These are phyloP conservation scores for Malacosoma neustria DNA, from an alignment of 2,888 invertebrate species.

Conservation along the genomic window DNA sequence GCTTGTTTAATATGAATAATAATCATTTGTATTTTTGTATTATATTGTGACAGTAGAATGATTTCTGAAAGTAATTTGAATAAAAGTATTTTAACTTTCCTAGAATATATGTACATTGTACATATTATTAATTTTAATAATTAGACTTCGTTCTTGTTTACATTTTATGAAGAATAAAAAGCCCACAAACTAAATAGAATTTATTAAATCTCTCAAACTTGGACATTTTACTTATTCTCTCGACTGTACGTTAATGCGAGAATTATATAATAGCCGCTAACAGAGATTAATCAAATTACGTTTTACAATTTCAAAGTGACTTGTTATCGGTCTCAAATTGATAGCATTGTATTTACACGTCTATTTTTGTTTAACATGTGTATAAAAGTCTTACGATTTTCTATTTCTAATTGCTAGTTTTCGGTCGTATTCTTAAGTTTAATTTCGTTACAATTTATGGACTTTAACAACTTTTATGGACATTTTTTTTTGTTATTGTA, in stretches of 20 bases:
- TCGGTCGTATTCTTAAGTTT: constrained; percentile 2
- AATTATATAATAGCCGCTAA: constrained; percentile 24
- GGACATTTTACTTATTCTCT: constrained; percentile 13
- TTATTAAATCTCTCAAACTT: no score
- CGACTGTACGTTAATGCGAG: constrained; percentile 15
- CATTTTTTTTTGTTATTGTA: no score
- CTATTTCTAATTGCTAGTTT: not conserved
- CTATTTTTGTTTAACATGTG: not conserved
- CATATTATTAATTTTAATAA: no score
- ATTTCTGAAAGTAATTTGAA: not conserved
- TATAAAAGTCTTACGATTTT: not conserved
- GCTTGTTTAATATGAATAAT: no score
- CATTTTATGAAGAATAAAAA: no score
- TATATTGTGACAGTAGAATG: no score
- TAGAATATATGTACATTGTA: not conserved
- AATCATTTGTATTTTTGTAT: no score
- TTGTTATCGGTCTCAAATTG: constrained; percentile 37
- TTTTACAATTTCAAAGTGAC: constrained; percentile 22
- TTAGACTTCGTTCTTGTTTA: no score
- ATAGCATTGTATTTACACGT: constrained; percentile 21
- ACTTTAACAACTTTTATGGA: no score
- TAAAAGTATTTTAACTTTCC: not conserved
- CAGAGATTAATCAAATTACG: constrained; percentile 38
- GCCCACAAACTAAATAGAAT: no score
- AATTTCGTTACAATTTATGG: constrained; percentile 4